Conservation (phyloP, 2,888 invertebrate genomes). For the Drosophila helvetica region DNA sequence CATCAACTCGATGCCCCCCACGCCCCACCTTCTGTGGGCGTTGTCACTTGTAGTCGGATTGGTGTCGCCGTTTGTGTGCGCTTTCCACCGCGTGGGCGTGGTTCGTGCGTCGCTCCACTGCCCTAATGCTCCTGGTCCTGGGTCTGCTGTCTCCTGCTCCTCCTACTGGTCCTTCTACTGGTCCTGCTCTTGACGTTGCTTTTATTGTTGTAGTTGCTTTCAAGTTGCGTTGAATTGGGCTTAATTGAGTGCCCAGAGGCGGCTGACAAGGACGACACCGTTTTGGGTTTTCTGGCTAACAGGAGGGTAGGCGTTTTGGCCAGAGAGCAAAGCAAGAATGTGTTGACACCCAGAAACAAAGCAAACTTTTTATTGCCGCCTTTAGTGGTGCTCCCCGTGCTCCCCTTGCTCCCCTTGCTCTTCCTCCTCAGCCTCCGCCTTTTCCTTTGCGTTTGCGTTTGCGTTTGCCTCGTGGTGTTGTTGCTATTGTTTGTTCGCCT, state of each 20-base stretch:
- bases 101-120: slow-evolving; percentile 11
- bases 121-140: slow-evolving; percentile 30
- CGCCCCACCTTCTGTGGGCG: slow-evolving; percentile 5
- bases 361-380: slow-evolving; percentile 66
- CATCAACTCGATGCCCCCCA: slow-evolving; percentile 57
- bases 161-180: slow-evolving; percentile 20
- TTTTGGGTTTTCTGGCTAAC: slow-evolving; percentile 19
- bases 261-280: slow-evolving; percentile 44
- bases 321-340: slow-evolving; percentile 7
- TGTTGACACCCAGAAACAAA: slow-evolving; percentile 64
- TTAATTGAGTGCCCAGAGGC: slow-evolving; percentile 76
- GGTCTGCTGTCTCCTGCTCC: neutral
- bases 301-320: neutral
- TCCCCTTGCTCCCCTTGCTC: slow-evolving; percentile 12
- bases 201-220: slow-evolving; percentile 42
- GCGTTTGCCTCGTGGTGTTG: slow-evolving; percentile 22
- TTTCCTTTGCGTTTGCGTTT: neutral
- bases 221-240: slow-evolving; percentile 63
- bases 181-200: slow-evolving; percentile 5
- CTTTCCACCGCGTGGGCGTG: slow-evolving; percentile 18
- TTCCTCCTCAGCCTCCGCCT: slow-evolving; percentile 7
- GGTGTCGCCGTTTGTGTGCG: neutral
- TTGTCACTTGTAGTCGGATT: neutral
- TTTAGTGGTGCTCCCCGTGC: slow-evolving; percentile 40
- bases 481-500: slow-evolving; percentile 14